Evolutionary conservation across 1,140 invertebrate genomes (phyloP), one percentile per base, ranked within the genome.

Genomic region (Chionoecetes opilio): DNA sequence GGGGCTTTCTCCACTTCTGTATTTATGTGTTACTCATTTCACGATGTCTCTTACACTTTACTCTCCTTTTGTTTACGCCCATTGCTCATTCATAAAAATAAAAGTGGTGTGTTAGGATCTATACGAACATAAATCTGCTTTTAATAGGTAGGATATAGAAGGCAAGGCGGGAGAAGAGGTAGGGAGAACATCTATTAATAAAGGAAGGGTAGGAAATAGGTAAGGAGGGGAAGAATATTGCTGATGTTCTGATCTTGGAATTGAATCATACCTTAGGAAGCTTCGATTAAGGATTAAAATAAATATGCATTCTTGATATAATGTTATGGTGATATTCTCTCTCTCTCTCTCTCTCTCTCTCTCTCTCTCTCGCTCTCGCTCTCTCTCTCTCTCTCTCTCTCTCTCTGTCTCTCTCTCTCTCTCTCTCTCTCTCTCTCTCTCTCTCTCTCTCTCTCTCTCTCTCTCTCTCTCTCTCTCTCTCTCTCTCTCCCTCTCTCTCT

Each of bases 341-440:
- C 63, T 75, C 63, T 75, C 63, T n/a, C 63, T 75, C 63, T n/a
- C 63, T n/a, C 63, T n/a, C 63, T 75, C 53, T 75, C 63, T 75
- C 63, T 75, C 63, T 75, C 63, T 75, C 63, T 75, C 63, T 75
- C 63, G 26, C 63, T 75, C 63, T 75, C 63, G 26, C 63, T 75
- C 63, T 75, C 63, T 75, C 63, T 75, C 63, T 75, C 63, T 75
- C 63, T 75, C 63, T 75, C 63, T 75, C 63, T 75, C 63, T 75
- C 63, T 75, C 63, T 75, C 63, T 75, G 0, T 75, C 63, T 21
- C 53, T 11, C 53, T 21, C 21, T 75, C 6, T 46, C 41, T 46
- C 41, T 8, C 41, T 46, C 41, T 14, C 5, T 46, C 41, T 46
- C 41, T 8, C 14, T 46, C 14, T n/a, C n/a, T 46, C 14, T 14